Conservation (phyloP, 2,113 vertebrate genomes). For the Corynorhinus townsendii region DNA sequence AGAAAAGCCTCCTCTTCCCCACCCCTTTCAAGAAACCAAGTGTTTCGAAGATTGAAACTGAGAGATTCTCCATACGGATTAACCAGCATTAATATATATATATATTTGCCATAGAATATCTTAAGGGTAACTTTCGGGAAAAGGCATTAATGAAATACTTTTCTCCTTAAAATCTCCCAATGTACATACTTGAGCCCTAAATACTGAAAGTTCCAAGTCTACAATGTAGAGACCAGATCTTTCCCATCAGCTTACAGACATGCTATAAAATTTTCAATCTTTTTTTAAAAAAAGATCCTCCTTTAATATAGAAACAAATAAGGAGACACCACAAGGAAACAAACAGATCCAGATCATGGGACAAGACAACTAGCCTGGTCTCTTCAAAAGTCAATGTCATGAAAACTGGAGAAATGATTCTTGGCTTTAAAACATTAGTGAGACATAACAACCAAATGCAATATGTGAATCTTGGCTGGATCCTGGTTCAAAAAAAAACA, state of each 20-base stretch:
- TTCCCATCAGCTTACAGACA: background rate
- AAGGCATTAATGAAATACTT: background rate
- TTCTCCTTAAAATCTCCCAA: conserved; percentile 34
- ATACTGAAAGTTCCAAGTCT: background rate
- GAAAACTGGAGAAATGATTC: conserved; percentile 54
- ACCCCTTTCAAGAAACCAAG: conserved; percentile 14
- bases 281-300: background rate
- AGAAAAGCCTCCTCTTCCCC: background rate
- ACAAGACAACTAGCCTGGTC: conserved; percentile 54
- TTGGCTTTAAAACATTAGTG: conserved; percentile 61
- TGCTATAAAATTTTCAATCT: background rate
- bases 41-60: conserved; percentile 20
- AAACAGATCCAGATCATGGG: conserved; percentile 36
- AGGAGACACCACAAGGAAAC: conserved; percentile 44
- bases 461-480: conserved; percentile 48
- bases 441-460: conserved; percentile 49
- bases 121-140: background rate
- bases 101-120: background rate
- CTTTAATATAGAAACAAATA: conserved; percentile 6
- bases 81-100: background rate
- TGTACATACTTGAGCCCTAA: background rate
- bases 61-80: background rate
- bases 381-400: conserved; percentile 58
- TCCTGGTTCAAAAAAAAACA: conserved; percentile 48
- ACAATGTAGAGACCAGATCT: conserved; percentile 35